These are phyloP conservation scores for Gopherus flavomarginatus DNA, from an alignment of 2,113 vertebrate species.

Conservation along the genomic window DNA sequence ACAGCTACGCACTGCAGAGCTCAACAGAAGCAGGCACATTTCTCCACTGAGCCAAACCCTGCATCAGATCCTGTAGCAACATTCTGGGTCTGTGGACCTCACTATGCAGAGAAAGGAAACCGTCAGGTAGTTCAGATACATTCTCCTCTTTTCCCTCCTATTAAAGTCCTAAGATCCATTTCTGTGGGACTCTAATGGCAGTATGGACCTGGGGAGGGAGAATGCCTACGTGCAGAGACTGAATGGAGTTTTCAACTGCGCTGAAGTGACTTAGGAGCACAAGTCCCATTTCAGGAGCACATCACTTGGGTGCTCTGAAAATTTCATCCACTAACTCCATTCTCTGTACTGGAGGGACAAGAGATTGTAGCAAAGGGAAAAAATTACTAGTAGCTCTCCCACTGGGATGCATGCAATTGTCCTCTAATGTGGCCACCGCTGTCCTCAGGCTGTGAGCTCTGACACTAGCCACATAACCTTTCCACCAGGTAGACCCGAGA, in stretches of 20 bases:
- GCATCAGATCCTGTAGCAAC: background rate
- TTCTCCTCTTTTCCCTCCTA: background rate
- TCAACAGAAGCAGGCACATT: background rate
- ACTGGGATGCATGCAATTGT: background rate
- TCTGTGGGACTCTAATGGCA: background rate
- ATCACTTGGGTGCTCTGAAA: background rate
- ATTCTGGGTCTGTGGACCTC: background rate
- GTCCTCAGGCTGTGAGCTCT: background rate
- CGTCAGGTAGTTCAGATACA: background rate
- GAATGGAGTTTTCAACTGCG: background rate
- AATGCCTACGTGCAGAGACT: background rate
- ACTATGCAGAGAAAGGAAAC: background rate
- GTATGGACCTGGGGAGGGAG: background rate
- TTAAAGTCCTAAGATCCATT: background rate
- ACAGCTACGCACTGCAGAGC: background rate
- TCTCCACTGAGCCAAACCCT: background rate
- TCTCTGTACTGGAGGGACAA: background rate
- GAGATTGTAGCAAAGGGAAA: background rate
- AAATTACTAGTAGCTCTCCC: background rate
- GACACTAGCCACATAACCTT: background rate
- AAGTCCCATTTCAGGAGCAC: background rate
- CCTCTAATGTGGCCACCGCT: background rate
- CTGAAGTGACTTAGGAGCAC: background rate
- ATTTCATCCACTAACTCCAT: background rate
- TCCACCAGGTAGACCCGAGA: background rate